phyloP scores from a whole-genome alignment of 2,113 vertebrate species.

The Archilochus colubris region DNA sequence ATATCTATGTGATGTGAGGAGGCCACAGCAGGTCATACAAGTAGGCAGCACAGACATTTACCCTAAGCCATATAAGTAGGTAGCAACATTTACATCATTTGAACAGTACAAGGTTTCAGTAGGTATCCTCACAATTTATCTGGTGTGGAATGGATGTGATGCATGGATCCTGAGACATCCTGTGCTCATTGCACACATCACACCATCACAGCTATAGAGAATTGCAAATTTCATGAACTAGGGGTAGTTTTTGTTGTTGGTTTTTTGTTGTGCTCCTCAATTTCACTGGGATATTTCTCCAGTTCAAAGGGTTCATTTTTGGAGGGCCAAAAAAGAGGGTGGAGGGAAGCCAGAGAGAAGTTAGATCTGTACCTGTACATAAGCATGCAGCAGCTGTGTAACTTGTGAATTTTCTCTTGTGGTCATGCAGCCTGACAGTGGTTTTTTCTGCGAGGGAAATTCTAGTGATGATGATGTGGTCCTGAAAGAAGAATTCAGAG shows the following conservation, averaged over 20 bases:
- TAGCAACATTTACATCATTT: neutral
- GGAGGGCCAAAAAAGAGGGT: neutral
- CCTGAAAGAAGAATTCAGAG: conserved; percentile 94
- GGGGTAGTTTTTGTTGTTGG: neutral
- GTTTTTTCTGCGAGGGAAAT: conserved; percentile 94
- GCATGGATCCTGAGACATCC: neutral
- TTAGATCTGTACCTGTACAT: neutral
- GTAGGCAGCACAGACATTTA: neutral
- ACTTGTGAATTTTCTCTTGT: neutral
- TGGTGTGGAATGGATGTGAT: neutral
- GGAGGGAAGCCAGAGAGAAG: neutral
- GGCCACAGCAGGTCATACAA: neutral
- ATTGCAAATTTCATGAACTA: neutral
- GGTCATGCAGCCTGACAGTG: conserved; percentile 84
- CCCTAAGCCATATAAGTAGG: neutral
- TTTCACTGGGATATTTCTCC: neutral
- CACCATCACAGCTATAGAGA: neutral
- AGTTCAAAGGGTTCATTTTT: neutral
- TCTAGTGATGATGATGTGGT: conserved; percentile 94
- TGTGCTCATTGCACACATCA: neutral
- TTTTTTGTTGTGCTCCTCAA: neutral
- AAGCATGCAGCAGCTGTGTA: neutral
- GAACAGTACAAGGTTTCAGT: neutral
- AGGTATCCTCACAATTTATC: neutral
- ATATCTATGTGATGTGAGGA: neutral